Evolutionary conservation across 2,797 vertebrate species (phyloP).

Genomic region (Chromis chromis): DNA sequence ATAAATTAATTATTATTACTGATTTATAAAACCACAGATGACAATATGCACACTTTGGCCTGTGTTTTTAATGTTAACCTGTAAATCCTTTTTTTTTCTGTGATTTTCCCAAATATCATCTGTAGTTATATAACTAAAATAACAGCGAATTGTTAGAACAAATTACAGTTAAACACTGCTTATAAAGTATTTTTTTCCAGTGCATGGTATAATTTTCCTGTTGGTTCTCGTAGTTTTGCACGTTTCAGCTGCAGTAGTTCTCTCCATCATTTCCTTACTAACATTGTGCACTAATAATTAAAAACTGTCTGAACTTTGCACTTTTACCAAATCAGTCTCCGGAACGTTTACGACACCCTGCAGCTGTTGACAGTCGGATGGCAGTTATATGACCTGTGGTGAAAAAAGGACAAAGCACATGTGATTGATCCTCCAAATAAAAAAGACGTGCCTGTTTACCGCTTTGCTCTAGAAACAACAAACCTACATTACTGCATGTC

Average conservation of each 20-base stretch:
- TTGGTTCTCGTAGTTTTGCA: background rate
- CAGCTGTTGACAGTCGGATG: constrained; percentile 60
- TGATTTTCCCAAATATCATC: no score
- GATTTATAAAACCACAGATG: no score
- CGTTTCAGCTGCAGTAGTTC: background rate
- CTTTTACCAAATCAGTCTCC: constrained; percentile 51
- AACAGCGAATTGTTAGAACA: no score
- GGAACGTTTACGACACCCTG: constrained; percentile 34
- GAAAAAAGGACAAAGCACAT: constrained; percentile 48
- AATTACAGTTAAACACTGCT: no score
- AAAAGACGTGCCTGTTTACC: constrained; percentile 44
- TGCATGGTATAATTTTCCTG: background rate
- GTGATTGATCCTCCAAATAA: constrained; percentile 46
- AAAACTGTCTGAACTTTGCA: constrained; percentile 40
- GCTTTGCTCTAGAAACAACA: constrained; percentile 25
- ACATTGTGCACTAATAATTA: constrained; percentile 31
- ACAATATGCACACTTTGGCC: no score
- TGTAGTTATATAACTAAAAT: no score
- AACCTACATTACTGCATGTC: constrained; percentile 7
- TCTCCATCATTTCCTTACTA: constrained; percentile 37
- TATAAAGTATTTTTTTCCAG: no score
- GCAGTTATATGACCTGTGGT: constrained; percentile 45
- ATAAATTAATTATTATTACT: no score
- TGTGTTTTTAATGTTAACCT: no score
- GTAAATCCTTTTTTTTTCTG: no score